Evolutionary conservation across 2,888 invertebrate species (phyloP).

Genomic region (Steromphala cineraria): DNA sequence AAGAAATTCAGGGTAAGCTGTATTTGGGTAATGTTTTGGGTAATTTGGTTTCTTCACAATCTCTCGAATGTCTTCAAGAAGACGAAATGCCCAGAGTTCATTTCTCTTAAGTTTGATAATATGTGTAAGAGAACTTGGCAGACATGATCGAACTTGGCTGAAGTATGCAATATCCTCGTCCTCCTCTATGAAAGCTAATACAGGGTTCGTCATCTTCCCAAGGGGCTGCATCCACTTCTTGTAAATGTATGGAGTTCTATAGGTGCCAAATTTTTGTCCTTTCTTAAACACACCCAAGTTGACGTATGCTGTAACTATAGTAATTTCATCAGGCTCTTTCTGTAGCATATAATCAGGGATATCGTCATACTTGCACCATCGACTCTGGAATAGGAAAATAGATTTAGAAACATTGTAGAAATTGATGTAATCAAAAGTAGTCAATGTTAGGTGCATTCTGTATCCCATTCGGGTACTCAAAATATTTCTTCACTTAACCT

Average conservation of each 20-base stretch:
- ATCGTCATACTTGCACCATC: constrained; percentile 40
- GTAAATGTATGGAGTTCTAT: constrained; percentile 38
- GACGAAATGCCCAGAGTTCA: constrained; percentile 40
- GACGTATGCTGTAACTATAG: constrained; percentile 45
- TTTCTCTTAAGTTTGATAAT: constrained; percentile 36
- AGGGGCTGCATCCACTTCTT: constrained; percentile 40
- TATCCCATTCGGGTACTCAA: too few species aligned
- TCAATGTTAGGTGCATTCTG: too few species aligned
- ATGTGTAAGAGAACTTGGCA: constrained; percentile 35
- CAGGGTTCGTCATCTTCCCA: constrained; percentile 37
- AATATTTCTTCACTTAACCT: too few species aligned
- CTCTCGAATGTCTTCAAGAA: constrained; percentile 27
- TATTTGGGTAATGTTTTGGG: constrained; percentile 44
- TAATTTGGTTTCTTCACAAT: constrained; percentile 40
- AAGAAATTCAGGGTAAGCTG: constrained; percentile 39
- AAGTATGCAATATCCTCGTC: constrained; percentile 37
- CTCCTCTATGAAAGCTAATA: constrained; percentile 44
- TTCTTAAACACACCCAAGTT: constrained; percentile 43
- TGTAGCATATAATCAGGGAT: constrained; percentile 34
- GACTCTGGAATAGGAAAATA: constrained; percentile 25
- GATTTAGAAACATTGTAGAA: too few species aligned
- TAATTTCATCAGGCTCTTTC: constrained; percentile 45
- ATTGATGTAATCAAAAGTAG: too few species aligned
- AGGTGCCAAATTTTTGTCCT: constrained; percentile 31
- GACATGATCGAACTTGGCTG: constrained; percentile 36